A percentile compares a stretch with the other conserved stretches of the same genome.
phyloP scores from a whole-genome alignment of 2,888 invertebrate species.

The Sarcophaga caerulescens region DNA sequence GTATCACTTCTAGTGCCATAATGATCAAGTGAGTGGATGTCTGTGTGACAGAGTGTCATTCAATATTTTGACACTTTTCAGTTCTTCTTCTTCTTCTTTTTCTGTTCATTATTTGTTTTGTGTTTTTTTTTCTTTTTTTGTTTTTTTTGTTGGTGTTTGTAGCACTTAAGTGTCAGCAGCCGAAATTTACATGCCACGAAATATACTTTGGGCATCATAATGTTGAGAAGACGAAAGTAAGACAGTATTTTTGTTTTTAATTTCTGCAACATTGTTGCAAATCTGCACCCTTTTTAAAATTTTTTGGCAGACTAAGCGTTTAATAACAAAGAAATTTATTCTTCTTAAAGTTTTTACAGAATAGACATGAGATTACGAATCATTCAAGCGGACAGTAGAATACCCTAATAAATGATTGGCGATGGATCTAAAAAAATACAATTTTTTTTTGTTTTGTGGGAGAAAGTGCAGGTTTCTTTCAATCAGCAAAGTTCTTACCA shows the following conservation, averaged over 20 bases:
- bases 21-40: constrained; percentile 4
- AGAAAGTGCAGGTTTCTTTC: no score
- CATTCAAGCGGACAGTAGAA: no score
- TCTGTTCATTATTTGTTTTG: not conserved
- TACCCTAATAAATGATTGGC: no score
- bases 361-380: no score
- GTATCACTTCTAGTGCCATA: constrained; percentile 3
- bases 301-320: constrained; percentile 10
- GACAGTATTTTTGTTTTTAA: constrained; percentile 11
- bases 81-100: no score
- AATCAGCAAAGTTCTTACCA: no score
- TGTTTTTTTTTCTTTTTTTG: not conserved
- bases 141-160: constrained; percentile 6
- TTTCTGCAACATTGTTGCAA: constrained; percentile 58
- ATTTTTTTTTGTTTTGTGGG: no score
- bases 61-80: constrained; percentile 64
- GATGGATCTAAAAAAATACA: no score
- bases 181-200: constrained; percentile 4
- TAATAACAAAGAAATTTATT: constrained; percentile 11
- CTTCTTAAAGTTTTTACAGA: no score
- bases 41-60: constrained; percentile 62
- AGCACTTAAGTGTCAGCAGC: constrained; percentile 14
- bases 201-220: not conserved
- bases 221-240: not conserved
- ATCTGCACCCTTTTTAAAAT: not conserved